Percentiles rank a stretch among this genome's conserved stretches.
Conservation (phyloP, 1,140 invertebrate species). For the Platyura marginata region DNA sequence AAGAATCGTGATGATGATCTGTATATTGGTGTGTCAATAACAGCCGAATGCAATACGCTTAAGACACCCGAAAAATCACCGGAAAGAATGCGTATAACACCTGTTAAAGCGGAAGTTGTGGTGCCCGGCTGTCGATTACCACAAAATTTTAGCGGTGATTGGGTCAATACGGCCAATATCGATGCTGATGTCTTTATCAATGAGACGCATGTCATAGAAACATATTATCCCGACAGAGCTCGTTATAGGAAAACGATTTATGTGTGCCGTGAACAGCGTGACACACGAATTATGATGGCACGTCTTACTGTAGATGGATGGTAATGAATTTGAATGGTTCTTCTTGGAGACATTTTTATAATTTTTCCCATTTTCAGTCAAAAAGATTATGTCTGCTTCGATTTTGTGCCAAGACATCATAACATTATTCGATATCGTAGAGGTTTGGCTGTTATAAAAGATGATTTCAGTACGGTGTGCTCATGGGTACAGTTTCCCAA, state of each 20-base stretch:
- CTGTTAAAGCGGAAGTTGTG: slow-evolving; percentile 68
- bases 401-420: slow-evolving; percentile 88
- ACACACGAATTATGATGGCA: slow-evolving; percentile 85
- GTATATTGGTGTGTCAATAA: slow-evolving; percentile 77
- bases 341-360: neutral
- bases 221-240: slow-evolving; percentile 79
- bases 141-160: slow-evolving; percentile 82
- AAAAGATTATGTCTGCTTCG: slow-evolving; percentile 94
- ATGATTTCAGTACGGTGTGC: slow-evolving; percentile 80
- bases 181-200: slow-evolving; percentile 89
- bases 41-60: slow-evolving; percentile 77
- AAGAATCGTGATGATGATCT: slow-evolving; percentile 88
- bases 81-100: slow-evolving; percentile 70
- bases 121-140: slow-evolving; percentile 80
- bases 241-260: slow-evolving; percentile 79
- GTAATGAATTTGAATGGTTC: slow-evolving; percentile 26
- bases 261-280: slow-evolving; percentile 79
- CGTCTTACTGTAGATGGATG: slow-evolving; percentile 90
- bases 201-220: slow-evolving; percentile 90
- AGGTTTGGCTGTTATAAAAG: slow-evolving; percentile 74
- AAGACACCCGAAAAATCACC: slow-evolving; percentile 88
- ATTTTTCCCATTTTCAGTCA: slow-evolving; percentile 44
- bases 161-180: slow-evolving; percentile 94
- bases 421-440: slow-evolving; percentile 85
- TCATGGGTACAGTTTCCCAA: slow-evolving; percentile 86